Percentiles rank a stretch among this genome's conserved stretches.
Conservation (phyloP, 1,140 invertebrate genomes). For the Glossosoma conforme region DNA sequence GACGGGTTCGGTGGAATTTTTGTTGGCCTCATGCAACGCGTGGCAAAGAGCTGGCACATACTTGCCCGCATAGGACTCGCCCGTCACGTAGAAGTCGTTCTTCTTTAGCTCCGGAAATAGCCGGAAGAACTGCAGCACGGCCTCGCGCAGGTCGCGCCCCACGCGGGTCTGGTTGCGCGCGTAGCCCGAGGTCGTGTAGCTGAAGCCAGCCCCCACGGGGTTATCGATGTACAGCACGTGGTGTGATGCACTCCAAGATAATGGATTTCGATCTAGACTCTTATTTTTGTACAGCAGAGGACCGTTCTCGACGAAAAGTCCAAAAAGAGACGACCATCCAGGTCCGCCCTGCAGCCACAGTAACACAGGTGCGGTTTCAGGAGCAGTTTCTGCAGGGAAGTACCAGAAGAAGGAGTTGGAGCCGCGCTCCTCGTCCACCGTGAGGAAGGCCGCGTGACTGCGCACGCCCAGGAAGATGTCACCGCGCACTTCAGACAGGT, state of each 20-base stretch:
- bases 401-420: slow-evolving; percentile 79
- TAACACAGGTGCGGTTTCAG: slow-evolving; percentile 55
- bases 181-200: slow-evolving; percentile 65
- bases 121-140: slow-evolving; percentile 66
- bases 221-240: slow-evolving; percentile 83
- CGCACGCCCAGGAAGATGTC: slow-evolving; percentile 36
- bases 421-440: slow-evolving; percentile 59
- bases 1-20: slow-evolving; percentile 51
- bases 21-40: slow-evolving; percentile 64
- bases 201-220: slow-evolving; percentile 78
- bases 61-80: slow-evolving; percentile 84
- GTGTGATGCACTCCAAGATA: slow-evolving; percentile 69
- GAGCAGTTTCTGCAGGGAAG: slow-evolving; percentile 56
- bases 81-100: slow-evolving; percentile 73
- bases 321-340: slow-evolving; percentile 73
- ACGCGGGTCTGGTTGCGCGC: slow-evolving; percentile 62
- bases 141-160: slow-evolving; percentile 60
- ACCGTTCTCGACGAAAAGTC: slow-evolving; percentile 78
- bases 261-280: slow-evolving; percentile 53
- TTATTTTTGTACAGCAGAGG: slow-evolving; percentile 60
- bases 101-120: slow-evolving; percentile 62
- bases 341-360: slow-evolving; percentile 78
- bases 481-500: slow-evolving; percentile 37
- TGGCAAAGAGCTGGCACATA: slow-evolving; percentile 77
- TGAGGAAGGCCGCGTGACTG: slow-evolving; percentile 64